Conservation (phyloP, 1,140 invertebrate species). For the Conopomorpha cramerella region DNA sequence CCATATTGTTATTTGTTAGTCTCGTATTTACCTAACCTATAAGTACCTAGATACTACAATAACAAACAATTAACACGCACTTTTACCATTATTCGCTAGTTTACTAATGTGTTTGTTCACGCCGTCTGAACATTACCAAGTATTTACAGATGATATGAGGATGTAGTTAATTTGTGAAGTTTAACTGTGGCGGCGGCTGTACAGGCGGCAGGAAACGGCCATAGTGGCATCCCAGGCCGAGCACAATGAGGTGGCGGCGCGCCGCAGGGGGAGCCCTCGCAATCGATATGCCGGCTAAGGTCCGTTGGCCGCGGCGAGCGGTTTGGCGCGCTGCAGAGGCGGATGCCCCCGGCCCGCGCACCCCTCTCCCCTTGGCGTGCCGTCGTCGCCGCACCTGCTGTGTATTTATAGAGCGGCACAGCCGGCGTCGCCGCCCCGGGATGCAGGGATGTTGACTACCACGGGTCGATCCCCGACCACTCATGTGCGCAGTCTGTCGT, state of each 20-base stretch:
- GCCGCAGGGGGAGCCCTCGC: conserved; percentile 54
- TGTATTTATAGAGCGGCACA: conserved; percentile 52
- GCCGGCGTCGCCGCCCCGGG: conserved; percentile 35
- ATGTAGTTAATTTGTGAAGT: too few species aligned
- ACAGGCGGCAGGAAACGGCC: conserved; percentile 36
- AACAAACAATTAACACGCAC: too few species aligned
- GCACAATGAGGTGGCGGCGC: conserved; percentile 50
- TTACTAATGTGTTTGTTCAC: too few species aligned
- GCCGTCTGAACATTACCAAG: too few species aligned
- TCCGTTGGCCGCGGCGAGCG: conserved; percentile 52
- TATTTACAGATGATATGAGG: too few species aligned
- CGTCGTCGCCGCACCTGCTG: conserved; percentile 45
- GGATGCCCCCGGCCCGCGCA: conserved; percentile 38
- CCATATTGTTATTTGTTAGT: too few species aligned
- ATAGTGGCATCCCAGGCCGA: conserved; percentile 40
- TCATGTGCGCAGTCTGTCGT: conserved; percentile 16
- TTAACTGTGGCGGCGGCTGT: background rate
- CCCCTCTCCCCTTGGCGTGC: conserved; percentile 20
- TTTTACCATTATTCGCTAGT: too few species aligned
- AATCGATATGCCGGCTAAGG: conserved; percentile 59
- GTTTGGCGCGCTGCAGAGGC: conserved; percentile 50
- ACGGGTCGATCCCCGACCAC: conserved; percentile 21
- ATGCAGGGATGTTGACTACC: conserved; percentile 40
- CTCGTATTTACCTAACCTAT: too few species aligned
- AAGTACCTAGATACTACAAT: too few species aligned